These are phyloP conservation scores for Drosophila bifasciata DNA, from an alignment of 1,140 invertebrate species.

Conservation along the genomic window DNA sequence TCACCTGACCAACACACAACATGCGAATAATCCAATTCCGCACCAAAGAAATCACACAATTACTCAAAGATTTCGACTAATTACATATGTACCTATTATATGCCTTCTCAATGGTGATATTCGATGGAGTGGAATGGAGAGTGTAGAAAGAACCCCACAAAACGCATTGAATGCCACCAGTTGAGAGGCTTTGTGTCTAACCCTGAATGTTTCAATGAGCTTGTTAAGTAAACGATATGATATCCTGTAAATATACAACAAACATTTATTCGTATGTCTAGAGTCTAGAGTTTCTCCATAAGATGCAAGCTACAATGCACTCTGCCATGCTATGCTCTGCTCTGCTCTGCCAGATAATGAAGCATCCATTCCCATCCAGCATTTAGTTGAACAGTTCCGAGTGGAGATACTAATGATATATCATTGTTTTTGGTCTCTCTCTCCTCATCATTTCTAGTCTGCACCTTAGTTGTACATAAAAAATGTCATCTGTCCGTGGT, in stretches of 20 bases:
- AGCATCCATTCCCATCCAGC: neutral
- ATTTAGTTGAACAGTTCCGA: neutral
- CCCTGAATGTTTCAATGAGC: constrained; percentile 53
- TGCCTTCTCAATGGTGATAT: constrained; percentile 12
- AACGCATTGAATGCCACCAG: constrained; percentile 12
- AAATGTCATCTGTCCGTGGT: constrained; percentile 97
- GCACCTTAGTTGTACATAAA: constrained; percentile 99
- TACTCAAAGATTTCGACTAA: constrained; percentile 14
- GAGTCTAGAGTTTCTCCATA: constrained; percentile 14
- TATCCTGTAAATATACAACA: constrained; percentile 42
- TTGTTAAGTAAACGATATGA: constrained; percentile 31
- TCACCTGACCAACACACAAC: constrained; percentile 33
- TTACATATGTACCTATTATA: constrained; percentile 19
- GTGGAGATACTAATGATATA: constrained; percentile 38
- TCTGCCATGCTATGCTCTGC: constrained; percentile 11
- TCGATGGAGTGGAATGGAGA: neutral
- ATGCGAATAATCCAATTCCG: constrained; percentile 40
- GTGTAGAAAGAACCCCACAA: neutral
- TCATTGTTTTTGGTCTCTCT: constrained; percentile 43
- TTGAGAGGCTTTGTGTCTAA: constrained; percentile 43
- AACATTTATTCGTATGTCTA: constrained; percentile 36
- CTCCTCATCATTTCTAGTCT: constrained; percentile 89
- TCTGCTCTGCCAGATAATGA: constrained; percentile 17
- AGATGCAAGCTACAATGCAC: no score
- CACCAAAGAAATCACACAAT: constrained; percentile 17